Percentiles rank a stretch among this genome's conserved stretches.
These are phyloP conservation scores for Asteroscopus sphinx DNA, from an alignment of 2,888 invertebrate genomes.

Conservation along the genomic window DNA sequence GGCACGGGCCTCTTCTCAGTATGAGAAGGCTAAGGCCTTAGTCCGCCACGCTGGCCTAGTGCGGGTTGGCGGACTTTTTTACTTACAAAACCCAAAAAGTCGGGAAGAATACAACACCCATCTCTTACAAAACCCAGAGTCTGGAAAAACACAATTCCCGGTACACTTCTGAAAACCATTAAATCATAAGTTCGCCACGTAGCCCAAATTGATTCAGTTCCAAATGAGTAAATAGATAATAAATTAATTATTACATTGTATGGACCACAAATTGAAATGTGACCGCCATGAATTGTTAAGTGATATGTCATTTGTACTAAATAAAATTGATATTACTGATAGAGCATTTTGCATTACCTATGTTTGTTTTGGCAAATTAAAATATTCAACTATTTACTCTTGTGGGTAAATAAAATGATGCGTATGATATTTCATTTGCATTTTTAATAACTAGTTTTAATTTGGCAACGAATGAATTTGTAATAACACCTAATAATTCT, in stretches of 20 bases:
- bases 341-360: conserved; percentile 38
- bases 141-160: background rate
- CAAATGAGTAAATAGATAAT: conserved; percentile 63
- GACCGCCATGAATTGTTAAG: conserved; percentile 69
- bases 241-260: conserved; percentile 68
- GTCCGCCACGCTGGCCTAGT: too few relatives aligned
- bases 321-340: conserved; percentile 62
- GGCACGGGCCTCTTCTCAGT: too few relatives aligned
- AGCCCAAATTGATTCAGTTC: conserved; percentile 45
- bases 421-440: conserved; percentile 41
- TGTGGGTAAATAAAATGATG: conserved; percentile 39
- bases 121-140: background rate
- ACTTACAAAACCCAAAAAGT: too few relatives aligned
- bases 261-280: conserved; percentile 72
- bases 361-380: conserved; percentile 57
- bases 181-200: conserved; percentile 23
- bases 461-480: conserved; percentile 11
- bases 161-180: conserved; percentile 17
- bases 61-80: too few relatives aligned
- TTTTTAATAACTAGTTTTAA: conserved; percentile 45
- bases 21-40: too few relatives aligned
- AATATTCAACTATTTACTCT: conserved; percentile 46
- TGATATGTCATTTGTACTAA: conserved; percentile 69
- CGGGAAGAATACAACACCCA: too few relatives aligned
- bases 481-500: too few relatives aligned